These are phyloP conservation scores for Alviniconcha strummeri DNA, from an alignment of 2,888 invertebrate genomes.

Conservation along the genomic window DNA sequence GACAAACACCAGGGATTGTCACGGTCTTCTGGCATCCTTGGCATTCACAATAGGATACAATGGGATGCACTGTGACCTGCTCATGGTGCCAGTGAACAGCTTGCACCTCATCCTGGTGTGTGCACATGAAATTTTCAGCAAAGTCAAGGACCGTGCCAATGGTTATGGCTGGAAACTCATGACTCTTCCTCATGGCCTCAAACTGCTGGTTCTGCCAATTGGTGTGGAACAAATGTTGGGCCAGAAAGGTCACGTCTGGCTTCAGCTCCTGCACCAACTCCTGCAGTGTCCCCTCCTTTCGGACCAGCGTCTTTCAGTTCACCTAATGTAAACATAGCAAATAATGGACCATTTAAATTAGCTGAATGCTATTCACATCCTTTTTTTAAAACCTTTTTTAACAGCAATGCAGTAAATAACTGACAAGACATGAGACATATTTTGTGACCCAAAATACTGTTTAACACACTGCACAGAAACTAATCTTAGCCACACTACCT, in stretches of 20 bases:
- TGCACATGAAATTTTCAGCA: neutral
- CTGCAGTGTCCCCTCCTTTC: neutral
- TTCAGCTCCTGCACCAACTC: neutral
- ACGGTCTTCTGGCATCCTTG: neutral
- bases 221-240: neutral
- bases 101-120: neutral
- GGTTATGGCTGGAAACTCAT: neutral
- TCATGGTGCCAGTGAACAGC: conserved; percentile 16
- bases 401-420: too few relatives aligned
- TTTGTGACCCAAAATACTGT: too few relatives aligned
- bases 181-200: neutral
- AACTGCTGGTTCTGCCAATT: conserved; percentile 8
- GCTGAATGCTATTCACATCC: neutral
- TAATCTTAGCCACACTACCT: too few relatives aligned
- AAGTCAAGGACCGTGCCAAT: conserved; percentile 5
- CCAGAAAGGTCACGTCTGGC: conserved; percentile 6
- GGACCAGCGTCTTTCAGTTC: neutral
- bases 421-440: too few relatives aligned
- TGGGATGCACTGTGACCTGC: conserved; percentile 1
- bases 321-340: too few relatives aligned
- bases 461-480: too few relatives aligned
- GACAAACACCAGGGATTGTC: neutral
- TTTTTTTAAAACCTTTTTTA: neutral
- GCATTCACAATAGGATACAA: neutral
- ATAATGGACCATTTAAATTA: too few relatives aligned